phyloP scores from a whole-genome alignment of 1,140 invertebrate species.

The Nilaparvata lugens region DNA sequence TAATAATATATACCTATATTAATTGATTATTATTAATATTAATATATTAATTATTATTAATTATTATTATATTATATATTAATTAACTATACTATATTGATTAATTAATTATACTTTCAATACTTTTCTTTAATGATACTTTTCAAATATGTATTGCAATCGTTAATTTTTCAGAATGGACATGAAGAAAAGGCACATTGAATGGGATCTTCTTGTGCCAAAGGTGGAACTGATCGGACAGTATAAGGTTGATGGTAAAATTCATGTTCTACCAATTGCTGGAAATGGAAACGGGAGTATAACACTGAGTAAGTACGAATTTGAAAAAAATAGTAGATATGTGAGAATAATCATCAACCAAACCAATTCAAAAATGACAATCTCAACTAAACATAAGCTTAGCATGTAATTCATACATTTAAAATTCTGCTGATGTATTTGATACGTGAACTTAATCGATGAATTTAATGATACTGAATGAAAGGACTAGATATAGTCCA shows the following conservation, averaged over 20 bases:
- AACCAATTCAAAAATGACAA: not conserved
- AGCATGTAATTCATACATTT: not conserved
- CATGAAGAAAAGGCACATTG: constrained; percentile 23
- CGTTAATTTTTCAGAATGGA: constrained; percentile 23
- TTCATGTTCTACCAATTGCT: constrained; percentile 55
- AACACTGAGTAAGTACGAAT: constrained; percentile 48
- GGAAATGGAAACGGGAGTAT: constrained; percentile 58
- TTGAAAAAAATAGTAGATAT: not conserved
- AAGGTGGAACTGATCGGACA: constrained; percentile 41
- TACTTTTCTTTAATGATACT: too few species aligned
- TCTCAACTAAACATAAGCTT: too few species aligned
- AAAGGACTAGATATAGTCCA: too few species aligned
- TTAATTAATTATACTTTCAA: too few species aligned
- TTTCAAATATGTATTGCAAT: too few species aligned
- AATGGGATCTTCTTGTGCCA: constrained; percentile 33
- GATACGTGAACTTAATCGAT: too few species aligned
- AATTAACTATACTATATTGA: too few species aligned
- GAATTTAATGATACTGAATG: too few species aligned
- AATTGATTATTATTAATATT: too few species aligned
- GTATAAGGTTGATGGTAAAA: constrained; percentile 55
- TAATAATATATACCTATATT: too few species aligned
- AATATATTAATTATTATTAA: too few species aligned
- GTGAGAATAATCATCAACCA: not conserved
- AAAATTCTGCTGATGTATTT: not conserved
- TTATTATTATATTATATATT: too few species aligned